Base-by-base conservation (phyloP, 2,113 vertebrate genomes). In the Psilopsiagon aymara region DNA sequence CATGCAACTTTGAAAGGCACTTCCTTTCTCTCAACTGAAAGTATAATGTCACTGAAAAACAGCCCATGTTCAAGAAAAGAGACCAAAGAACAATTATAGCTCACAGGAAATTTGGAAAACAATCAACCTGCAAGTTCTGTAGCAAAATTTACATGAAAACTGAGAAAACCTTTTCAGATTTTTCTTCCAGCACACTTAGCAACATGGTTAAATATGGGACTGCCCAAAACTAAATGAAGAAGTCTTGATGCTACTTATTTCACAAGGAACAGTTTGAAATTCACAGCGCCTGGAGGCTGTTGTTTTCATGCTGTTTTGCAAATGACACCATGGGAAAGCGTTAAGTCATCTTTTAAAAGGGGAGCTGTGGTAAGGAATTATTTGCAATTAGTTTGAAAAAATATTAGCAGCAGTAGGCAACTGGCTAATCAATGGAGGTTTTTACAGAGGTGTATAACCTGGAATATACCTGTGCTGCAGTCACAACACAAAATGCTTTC, bases 171-270 rank as follows among this genome's bases (percentile, higher is more conserved):
- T 43, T 86, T 92, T 87, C 80, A 93, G 89, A 81, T 79, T 96
- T 96, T 94, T 81, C 29, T 78, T 90, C 77, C 60, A 62, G 62
- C 83, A 67, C 53, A 37, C 59, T 82, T 62, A 91, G 86, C 88
- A 88, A 82, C 43, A 9, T 70, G 84, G 60, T 86, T 94, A 97
- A 96, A 93, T 88, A 82, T 75, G 69, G 64, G 78, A 57, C 82
- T 90, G 59, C 68, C 76, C 95, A 90, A 90, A 95, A 92, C 35
- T 55, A 88, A 83, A 64, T 68, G 75, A 81, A 90, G 91, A 52
- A 82, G 82, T 86, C 96, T 95, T 95, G 74, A 96, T 62, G 49
- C 41, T 73, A 97, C 91, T 96, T 89, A 88, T 77, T 67, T 90
- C 47, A 62, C 47, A 82, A 75, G 57, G 67, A 97, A 44, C 52